Percentiles rank a stretch among this genome's conserved stretches.
Conservation (phyloP, 2,888 invertebrate genomes). For the Chalcosyrphus nemorum region DNA sequence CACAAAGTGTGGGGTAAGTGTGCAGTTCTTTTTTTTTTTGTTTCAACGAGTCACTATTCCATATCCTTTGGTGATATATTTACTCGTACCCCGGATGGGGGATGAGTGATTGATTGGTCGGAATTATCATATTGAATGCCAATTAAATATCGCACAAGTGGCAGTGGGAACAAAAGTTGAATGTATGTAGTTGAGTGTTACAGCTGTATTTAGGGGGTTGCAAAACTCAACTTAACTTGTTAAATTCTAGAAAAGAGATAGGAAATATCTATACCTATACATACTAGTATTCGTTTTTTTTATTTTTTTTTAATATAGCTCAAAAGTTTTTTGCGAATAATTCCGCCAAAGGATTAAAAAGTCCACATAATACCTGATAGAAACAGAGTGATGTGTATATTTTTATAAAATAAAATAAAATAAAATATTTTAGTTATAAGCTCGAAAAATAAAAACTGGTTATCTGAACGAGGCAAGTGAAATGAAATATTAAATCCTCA, state of each 20-base stretch:
- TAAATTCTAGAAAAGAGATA: conserved; percentile 28
- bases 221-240: conserved; percentile 62
- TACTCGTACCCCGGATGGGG: neutral
- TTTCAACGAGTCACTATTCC: conserved; percentile 29
- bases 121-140: conserved; percentile 73
- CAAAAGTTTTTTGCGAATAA: conserved; percentile 48
- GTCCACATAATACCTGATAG: conserved; percentile 39
- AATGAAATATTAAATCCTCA: conserved; percentile 45
- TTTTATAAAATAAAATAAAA: conserved; percentile 63
- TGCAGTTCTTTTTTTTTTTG: conserved; percentile 38
- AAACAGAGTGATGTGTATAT: conserved; percentile 15
- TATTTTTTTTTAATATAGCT: conserved; percentile 56
- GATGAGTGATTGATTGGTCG: conserved; percentile 67
- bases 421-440: conserved; percentile 57
- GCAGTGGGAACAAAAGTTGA: conserved; percentile 36
- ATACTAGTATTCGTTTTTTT: neutral
- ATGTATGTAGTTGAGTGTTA: too few species aligned
- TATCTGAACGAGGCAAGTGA: conserved; percentile 10
- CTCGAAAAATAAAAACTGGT: conserved; percentile 10
- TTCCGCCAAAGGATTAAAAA: conserved; percentile 50
- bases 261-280: neutral
- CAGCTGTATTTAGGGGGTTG: neutral
- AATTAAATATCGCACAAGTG: conserved; percentile 71
- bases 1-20: conserved; percentile 48
- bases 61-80: conserved; percentile 27